phyloP scores from a whole-genome alignment of 2,113 vertebrate genomes.

The Notechis scutatus region DNA sequence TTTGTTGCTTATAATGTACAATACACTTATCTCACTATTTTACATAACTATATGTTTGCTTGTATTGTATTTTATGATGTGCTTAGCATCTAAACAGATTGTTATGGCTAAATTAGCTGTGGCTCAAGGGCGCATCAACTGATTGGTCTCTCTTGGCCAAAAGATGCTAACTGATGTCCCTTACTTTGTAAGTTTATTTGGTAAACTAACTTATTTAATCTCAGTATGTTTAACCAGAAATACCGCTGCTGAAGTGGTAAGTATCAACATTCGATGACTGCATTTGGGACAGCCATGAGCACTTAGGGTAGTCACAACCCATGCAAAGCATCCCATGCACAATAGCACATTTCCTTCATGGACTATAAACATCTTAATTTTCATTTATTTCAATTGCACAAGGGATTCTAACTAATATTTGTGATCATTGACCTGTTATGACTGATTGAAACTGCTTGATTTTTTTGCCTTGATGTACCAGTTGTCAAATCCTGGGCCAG shows the following conservation, averaged over 20 bases:
- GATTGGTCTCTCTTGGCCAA: not conserved
- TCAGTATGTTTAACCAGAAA: not conserved
- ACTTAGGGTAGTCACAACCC: not conserved
- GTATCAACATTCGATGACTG: not conserved
- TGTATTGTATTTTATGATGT: not conserved
- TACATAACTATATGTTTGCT: not conserved
- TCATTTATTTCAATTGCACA: not conserved
- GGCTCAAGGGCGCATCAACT: not conserved
- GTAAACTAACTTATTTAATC: not conserved
- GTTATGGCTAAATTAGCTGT: not conserved
- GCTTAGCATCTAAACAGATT: not conserved
- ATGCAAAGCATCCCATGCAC: not conserved
- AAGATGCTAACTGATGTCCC: not conserved
- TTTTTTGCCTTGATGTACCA: not conserved
- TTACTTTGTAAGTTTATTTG: not conserved
- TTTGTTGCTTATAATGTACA: not conserved
- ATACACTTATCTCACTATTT: not conserved
- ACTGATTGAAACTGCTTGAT: not conserved
- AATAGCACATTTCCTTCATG: not conserved
- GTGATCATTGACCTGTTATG: not conserved
- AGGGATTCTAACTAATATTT: not conserved
- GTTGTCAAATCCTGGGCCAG: not conserved
- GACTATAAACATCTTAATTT: not conserved
- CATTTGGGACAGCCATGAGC: not conserved
- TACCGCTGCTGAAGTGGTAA: not conserved